phyloP scores from a whole-genome alignment of 2,888 invertebrate species.

The Tipula confusa region DNA sequence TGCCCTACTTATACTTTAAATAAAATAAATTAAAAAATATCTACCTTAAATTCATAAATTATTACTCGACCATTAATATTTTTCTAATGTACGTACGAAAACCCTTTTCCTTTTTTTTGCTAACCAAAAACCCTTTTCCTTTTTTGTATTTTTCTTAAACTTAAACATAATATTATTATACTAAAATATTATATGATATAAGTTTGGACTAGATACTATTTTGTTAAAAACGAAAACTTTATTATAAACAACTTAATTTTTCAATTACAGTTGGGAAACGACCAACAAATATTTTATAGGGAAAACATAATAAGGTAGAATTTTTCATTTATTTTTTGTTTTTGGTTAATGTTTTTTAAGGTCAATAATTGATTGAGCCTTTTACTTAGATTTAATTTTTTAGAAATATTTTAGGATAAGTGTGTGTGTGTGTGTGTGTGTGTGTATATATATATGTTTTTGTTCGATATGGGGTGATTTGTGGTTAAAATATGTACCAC shows the following conservation, averaged over 20 bases:
- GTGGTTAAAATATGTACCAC: not conserved
- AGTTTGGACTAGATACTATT: not conserved
- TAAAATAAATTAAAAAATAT: not conserved
- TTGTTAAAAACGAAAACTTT: not conserved
- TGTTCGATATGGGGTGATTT: not conserved
- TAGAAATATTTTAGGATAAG: not conserved
- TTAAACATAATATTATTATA: not conserved
- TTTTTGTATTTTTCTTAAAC: slow-evolving; percentile 5
- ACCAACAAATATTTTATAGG: not conserved
- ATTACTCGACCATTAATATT: not conserved
- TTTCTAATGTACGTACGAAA: not conserved
- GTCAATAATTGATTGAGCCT: not conserved
- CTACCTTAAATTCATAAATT: not conserved
- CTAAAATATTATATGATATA: not conserved
- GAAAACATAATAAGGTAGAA: not conserved
- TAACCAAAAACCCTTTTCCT: not conserved
- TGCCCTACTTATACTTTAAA: not conserved
- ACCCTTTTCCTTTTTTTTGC: not conserved
- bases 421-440: not conserved
- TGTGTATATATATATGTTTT: no score
- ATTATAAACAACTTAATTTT: slow-evolving; percentile 4
- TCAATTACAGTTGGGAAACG: not conserved
- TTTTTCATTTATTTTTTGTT: not conserved
- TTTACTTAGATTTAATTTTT: slow-evolving; percentile 5
- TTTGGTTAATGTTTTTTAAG: not conserved